phyloP scores from a whole-genome alignment of 1,140 invertebrate genomes.

The Varroa destructor region DNA sequence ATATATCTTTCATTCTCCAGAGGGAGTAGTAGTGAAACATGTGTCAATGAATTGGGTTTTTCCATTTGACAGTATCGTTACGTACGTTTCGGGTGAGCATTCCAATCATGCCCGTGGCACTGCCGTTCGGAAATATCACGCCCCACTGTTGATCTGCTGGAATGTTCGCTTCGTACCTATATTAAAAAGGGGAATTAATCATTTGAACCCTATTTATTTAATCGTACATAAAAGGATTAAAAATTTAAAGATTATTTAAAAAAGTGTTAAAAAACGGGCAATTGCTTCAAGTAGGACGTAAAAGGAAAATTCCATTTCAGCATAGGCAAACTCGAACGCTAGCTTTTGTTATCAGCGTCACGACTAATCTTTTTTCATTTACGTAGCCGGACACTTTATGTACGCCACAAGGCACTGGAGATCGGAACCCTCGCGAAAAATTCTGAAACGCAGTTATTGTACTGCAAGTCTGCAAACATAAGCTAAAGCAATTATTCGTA shows the following conservation, averaged over 20 bases:
- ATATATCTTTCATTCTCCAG: no score
- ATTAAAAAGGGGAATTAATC: neutral
- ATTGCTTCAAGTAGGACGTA: neutral
- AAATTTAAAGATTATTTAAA: neutral
- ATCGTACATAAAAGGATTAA: neutral
- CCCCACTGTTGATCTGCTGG: slow-evolving; percentile 11
- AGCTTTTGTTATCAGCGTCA: neutral
- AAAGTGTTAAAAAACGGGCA: neutral
- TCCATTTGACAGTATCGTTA: no score
- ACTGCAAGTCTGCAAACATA: no score
- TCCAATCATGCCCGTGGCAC: slow-evolving; percentile 12
- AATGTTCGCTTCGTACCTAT: neutral
- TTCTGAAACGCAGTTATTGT: no score
- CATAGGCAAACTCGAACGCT: neutral
- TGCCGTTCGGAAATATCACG: neutral
- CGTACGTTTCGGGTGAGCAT: slow-evolving; percentile 13
- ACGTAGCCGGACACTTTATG: no score
- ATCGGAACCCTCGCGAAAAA: no score
- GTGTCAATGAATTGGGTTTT: no score
- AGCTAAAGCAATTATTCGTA: no score
- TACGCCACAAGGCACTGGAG: no score
- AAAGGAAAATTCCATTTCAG: neutral
- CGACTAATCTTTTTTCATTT: no score
- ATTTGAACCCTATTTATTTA: neutral
- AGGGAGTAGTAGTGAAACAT: no score